Evolutionary conservation across 2,113 vertebrate species (phyloP).

Genomic region (Progne subis): DNA sequence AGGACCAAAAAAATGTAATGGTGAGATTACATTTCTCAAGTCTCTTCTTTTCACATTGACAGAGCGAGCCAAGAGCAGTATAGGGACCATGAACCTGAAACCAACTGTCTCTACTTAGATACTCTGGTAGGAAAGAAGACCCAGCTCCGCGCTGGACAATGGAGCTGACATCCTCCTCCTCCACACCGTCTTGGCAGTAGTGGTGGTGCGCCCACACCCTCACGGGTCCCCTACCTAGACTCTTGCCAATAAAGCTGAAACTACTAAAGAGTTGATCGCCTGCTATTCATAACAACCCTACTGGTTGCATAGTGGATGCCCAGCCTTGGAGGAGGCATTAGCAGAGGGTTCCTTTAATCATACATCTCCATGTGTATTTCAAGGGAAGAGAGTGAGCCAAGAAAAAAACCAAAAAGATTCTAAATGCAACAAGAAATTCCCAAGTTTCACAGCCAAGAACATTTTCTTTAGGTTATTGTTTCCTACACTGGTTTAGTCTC

Average conservation of each 20-base stretch:
- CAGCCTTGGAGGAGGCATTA: rapidly evolving
- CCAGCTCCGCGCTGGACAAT: too few relatives aligned
- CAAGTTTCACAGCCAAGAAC: background rate
- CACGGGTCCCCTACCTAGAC: too few relatives aligned
- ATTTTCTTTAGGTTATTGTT: background rate
- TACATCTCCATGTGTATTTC: background rate
- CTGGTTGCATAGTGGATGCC: rapidly evolving
- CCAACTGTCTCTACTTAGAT: too few relatives aligned
- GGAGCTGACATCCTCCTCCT: too few relatives aligned
- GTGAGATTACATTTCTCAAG: background rate
- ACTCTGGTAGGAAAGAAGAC: too few relatives aligned
- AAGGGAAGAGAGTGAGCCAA: background rate
- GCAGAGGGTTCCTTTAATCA: background rate
- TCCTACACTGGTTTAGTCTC: background rate
- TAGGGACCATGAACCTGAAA: too few relatives aligned
- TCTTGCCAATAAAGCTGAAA: too few relatives aligned
- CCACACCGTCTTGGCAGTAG: too few relatives aligned
- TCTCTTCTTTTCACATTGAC: background rate
- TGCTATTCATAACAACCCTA: too few relatives aligned
- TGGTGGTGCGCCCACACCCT: too few relatives aligned
- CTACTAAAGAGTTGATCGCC: too few relatives aligned
- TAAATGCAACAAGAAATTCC: background rate
- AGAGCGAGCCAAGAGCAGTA: too few relatives aligned
- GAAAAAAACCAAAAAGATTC: background rate
- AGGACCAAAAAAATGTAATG: background rate